phyloP scores from a whole-genome alignment of 2,113 vertebrate species.

The Hymenochirus boettgeri region DNA sequence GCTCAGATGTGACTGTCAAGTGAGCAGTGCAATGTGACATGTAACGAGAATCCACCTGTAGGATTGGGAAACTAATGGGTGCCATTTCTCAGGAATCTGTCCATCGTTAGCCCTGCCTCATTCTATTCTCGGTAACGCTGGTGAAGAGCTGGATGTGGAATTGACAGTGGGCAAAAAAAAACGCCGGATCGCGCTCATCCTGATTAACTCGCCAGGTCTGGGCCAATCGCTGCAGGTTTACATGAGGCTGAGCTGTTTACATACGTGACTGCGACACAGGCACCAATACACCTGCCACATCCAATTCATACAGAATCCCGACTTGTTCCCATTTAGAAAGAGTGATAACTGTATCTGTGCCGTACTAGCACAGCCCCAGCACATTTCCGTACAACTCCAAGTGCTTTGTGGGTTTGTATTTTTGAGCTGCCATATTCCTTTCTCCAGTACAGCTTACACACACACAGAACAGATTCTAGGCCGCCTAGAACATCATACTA shows the following conservation, averaged over 20 bases:
- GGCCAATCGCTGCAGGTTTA: too few species aligned
- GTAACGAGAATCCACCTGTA: conserved; percentile 53
- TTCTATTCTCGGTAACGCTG: conserved; percentile 43
- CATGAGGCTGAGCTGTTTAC: not conserved
- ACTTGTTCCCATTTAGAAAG: too few species aligned
- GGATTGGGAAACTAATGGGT: conserved; percentile 56
- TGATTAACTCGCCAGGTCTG: conserved; percentile 6
- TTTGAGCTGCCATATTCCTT: too few species aligned
- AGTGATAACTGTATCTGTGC: too few species aligned
- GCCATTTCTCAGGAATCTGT: conserved; percentile 25
- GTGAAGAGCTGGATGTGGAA: not conserved
- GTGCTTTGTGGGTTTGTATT: too few species aligned
- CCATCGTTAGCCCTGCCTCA: conserved; percentile 47
- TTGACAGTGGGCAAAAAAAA: conserved; percentile 19
- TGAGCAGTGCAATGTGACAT: conserved; percentile 49
- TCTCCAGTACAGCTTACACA: too few species aligned
- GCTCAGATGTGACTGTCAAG: conserved; percentile 42
- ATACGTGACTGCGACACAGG: not conserved
- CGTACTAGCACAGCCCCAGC: too few species aligned
- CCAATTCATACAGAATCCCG: conserved; percentile 5
- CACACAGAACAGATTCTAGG: too few species aligned
- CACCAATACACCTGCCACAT: conserved; percentile 16
- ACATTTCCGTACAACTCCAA: too few species aligned
- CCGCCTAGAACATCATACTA: too few species aligned
- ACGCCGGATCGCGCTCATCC: not conserved